These are phyloP conservation scores for Lycaon pictus DNA, from an alignment of 2,113 vertebrate species.

Conservation along the genomic window DNA sequence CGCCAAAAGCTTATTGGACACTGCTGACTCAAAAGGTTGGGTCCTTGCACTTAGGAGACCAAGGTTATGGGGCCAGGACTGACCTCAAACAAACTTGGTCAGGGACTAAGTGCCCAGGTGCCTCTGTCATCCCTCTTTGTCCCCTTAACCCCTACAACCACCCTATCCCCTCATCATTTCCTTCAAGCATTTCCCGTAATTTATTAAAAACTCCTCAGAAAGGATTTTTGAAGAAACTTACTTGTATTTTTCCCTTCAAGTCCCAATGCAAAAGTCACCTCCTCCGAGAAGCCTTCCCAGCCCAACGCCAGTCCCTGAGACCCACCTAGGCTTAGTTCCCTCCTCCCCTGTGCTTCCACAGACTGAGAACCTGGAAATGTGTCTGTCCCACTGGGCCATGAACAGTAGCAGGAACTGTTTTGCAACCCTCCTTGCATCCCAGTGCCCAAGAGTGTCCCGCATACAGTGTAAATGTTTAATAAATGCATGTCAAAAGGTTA, in stretches of 20 bases:
- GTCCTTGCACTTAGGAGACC: not conserved
- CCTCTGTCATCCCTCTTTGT: not conserved
- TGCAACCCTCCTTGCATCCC: not conserved
- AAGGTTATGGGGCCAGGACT: not conserved
- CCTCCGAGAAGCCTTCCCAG: conserved; percentile 20
- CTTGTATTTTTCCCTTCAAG: not conserved
- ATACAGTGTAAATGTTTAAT: not conserved
- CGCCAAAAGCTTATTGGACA: not conserved
- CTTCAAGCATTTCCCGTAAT: not conserved
- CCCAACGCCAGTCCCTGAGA: not conserved
- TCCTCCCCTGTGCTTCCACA: not conserved
- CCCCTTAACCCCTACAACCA: not conserved
- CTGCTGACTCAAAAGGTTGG: not conserved
- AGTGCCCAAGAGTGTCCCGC: not conserved
- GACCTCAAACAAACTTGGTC: not conserved
- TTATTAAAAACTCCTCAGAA: not conserved
- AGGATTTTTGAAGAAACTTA: conserved; percentile 37
- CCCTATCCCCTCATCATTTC: not conserved
- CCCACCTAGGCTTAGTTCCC: not conserved
- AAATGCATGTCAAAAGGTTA: not conserved
- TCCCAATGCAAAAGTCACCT: not conserved
- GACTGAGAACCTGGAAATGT: not conserved
- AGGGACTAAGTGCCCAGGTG: not conserved
- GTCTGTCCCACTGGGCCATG: not conserved
- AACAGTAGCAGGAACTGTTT: not conserved